Percentiles rank a stretch among this genome's conserved stretches.
Conservation (phyloP, 2,797 vertebrate species). For the Capromys pilorides region DNA sequence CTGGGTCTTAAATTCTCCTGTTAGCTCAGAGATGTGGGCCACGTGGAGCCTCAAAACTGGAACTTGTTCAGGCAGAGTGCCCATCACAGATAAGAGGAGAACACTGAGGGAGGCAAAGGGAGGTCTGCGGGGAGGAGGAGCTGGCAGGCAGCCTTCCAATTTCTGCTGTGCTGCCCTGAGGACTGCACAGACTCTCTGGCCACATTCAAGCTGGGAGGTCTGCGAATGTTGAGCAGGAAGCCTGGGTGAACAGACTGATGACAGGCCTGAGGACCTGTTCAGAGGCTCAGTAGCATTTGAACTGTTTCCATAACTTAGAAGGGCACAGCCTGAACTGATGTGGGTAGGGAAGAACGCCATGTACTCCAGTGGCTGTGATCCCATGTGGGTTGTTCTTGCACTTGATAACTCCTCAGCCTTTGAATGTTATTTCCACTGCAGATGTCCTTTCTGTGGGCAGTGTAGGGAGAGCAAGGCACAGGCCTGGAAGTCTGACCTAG, state of each 20-base stretch:
- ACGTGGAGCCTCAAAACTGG: background rate
- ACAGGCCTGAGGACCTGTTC: background rate
- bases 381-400: background rate
- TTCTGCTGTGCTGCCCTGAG: background rate
- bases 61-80: background rate
- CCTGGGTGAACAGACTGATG: background rate
- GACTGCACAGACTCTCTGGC: background rate
- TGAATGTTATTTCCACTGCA: background rate
- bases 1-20: background rate
- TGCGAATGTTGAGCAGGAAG: fast-evolving
- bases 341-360: background rate
- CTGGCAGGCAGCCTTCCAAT: background rate
- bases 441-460: background rate
- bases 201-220: background rate
- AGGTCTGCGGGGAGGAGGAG: background rate
- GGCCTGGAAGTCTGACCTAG: background rate
- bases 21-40: background rate
- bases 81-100: background rate
- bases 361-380: background rate
- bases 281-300: background rate
- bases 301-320: background rate
- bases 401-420: background rate
- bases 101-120: too few species aligned
- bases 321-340: background rate
- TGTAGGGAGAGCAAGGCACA: background rate